A percentile compares a stretch with the other conserved stretches of the same genome.
phyloP scores from a whole-genome alignment of 2,113 vertebrate genomes.

The Tympanuchus pallidicinctus region DNA sequence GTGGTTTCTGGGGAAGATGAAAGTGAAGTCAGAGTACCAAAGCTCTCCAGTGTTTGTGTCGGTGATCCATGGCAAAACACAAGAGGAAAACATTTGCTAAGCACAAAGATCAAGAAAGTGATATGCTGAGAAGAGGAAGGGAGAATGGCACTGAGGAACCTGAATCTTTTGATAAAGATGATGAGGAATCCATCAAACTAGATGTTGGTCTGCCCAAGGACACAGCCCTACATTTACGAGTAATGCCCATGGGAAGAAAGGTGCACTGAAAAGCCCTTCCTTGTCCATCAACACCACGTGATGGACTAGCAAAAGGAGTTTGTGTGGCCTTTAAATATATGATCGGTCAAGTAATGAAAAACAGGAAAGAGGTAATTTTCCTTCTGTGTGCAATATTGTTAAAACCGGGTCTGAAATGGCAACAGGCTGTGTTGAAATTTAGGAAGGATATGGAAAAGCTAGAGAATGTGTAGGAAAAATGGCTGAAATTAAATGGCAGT shows the following conservation, averaged over 20 bases:
- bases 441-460: neutral
- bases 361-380: slow-evolving; percentile 2
- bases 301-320: slow-evolving; percentile 5
- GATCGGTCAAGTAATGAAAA: neutral
- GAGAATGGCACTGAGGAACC: neutral
- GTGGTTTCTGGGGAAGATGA: neutral
- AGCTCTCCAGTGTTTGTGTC: neutral
- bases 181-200: neutral
- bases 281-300: neutral
- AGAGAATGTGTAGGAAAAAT: neutral
- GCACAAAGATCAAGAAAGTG: neutral
- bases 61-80: neutral
- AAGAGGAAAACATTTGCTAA: neutral
- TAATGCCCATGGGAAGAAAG: fast-evolving
- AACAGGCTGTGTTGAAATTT: neutral
- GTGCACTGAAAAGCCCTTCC: neutral
- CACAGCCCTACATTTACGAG: neutral
- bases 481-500: neutral
- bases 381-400: neutral
- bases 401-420: neutral
- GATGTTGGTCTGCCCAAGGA: fast-evolving
- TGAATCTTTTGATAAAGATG: neutral
- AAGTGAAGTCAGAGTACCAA: neutral
- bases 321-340: neutral
- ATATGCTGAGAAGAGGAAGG: neutral